Evolutionary conservation across 2,888 invertebrate genomes (phyloP), one percentile per base, ranked within the genome.

Genomic region (Megamerina dolium): DNA sequence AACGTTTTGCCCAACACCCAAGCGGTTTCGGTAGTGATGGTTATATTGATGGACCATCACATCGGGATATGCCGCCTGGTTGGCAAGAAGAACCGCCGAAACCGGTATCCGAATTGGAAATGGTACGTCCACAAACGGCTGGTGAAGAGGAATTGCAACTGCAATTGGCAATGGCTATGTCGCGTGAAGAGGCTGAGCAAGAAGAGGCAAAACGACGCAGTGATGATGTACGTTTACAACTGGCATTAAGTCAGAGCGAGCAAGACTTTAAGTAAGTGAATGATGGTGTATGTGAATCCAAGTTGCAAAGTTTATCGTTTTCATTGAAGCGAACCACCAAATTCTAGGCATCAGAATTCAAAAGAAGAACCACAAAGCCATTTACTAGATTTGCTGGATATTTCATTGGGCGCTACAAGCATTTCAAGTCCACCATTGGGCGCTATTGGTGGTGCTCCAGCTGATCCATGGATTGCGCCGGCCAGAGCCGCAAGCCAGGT

Each of bases 121-220:
- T 87, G 67, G 95, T 95, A 37, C 81, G 97, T 44, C 99, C 99
- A 4, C 87, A 94, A 59, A 96, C 96, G 0, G 88, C 90, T 0
- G 96, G 96, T 4, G 99, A 99, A 72, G 99, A 99, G 73, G 97
- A 99, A 71, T 77, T 99, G 52, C 99, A 99, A 73, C 77, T 99
- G 55, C 97, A 99, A 74, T 77, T 99, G 63, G 99, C 99, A 36
- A 78, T 99, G 66, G 99, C 97, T 42, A 95, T 99, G 91, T 93
- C 93, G 37, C 83, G 95, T 50, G 99, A 99, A 73, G 99, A 99
- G 75, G 95, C 95, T 21, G 97, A 99, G 66, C 87, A 93, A 58
- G 95, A 96, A 70, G 93, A 95, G 73, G 85, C 92, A 55, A 82
- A 92, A 66, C 77, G 92, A 46, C 85, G 94, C 52, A 91, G 91